A percentile compares a stretch with the other conserved stretches of the same genome.
These are phyloP conservation scores for Stictocephala bisonia DNA, from an alignment of 2,888 invertebrate genomes.

Conservation along the genomic window DNA sequence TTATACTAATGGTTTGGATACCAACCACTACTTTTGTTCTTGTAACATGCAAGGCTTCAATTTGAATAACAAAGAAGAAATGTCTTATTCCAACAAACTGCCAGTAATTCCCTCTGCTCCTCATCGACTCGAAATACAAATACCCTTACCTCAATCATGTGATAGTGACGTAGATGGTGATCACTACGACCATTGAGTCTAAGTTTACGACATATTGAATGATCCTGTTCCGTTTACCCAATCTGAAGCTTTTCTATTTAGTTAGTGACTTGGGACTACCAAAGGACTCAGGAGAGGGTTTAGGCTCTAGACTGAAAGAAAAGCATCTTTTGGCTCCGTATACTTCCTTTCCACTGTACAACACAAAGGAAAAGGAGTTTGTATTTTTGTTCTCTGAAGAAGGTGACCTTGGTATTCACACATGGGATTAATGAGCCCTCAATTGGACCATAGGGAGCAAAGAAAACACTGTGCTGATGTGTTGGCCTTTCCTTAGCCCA, in stretches of 20 bases:
- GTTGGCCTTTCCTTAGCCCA: too few species aligned
- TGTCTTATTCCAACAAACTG: too few species aligned
- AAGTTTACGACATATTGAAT: too few species aligned
- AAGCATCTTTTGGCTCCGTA: not conserved
- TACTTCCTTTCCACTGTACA: constrained; percentile 39
- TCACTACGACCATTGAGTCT: not conserved
- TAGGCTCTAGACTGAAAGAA: not conserved
- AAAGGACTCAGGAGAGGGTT: not conserved
- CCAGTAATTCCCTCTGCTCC: too few species aligned
- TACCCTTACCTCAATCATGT: not conserved
- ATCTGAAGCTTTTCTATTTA: not conserved
- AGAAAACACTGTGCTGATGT: too few species aligned
- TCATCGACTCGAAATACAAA: too few species aligned
- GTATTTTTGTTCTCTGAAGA: constrained; percentile 45
- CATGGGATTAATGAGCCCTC: too few species aligned
- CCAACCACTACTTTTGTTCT: too few species aligned
- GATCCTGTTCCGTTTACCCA: not conserved
- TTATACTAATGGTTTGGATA: too few species aligned
- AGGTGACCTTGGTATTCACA: constrained; percentile 30
- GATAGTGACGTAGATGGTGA: not conserved
- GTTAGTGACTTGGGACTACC: not conserved
- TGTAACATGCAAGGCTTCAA: too few species aligned
- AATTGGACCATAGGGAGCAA: too few species aligned
- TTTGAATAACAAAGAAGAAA: too few species aligned
- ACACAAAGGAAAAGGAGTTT: constrained; percentile 45